These are phyloP conservation scores for Falcaria lacertinaria DNA, from an alignment of 2,888 invertebrate species.

Conservation along the genomic window DNA sequence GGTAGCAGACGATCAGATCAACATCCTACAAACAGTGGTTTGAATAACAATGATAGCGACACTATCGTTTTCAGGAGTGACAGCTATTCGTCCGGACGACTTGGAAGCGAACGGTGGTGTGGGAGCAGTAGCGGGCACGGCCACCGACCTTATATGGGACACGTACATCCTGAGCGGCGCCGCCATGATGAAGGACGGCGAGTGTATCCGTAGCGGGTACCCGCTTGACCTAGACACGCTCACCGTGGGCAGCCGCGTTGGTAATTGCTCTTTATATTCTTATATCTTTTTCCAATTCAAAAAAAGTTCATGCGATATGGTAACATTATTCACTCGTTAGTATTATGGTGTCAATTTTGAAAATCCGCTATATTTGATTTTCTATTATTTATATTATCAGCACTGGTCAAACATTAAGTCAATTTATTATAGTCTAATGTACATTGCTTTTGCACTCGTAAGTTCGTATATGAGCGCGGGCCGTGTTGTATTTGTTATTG, in stretches of 20 bases:
- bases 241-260: slow-evolving; percentile 88
- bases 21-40: not conserved
- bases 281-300: no score
- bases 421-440: no score
- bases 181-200: slow-evolving; percentile 94
- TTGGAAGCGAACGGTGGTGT: slow-evolving; percentile 78
- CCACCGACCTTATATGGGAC: slow-evolving; percentile 94
- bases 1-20: no score
- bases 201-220: slow-evolving; percentile 91
- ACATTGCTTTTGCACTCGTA: no score
- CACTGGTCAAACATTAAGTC: no score
- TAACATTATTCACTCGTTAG: no score
- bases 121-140: slow-evolving; percentile 84
- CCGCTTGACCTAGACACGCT: slow-evolving; percentile 91
- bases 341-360: no score
- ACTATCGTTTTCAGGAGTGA: slow-evolving; percentile 82
- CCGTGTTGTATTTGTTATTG: no score
- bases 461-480: no score
- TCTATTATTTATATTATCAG: no score
- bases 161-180: slow-evolving; percentile 96
- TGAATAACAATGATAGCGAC: not conserved
- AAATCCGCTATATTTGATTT: no score
- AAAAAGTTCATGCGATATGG: no score
- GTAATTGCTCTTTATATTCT: slow-evolving; percentile 45
- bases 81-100: slow-evolving; percentile 93